Base-by-base conservation (phyloP, 2,888 invertebrate genomes). In the Nephrotoma flavescens region DNA sequence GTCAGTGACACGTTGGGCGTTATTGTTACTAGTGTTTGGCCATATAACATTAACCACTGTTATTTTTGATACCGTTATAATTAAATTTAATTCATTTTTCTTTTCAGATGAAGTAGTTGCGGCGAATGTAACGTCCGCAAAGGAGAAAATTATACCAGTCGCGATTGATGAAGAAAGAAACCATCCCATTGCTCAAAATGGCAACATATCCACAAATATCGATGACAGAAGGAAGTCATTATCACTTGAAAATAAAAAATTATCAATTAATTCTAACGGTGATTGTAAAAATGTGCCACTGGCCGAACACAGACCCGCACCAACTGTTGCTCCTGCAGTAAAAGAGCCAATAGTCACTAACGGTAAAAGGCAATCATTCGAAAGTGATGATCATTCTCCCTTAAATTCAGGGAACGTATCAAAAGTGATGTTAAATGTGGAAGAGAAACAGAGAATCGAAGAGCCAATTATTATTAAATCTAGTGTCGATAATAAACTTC, bases 371-470 rank as follows among this genome's bases (percentile, higher is more conserved):
- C 9, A 7, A 57, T 57, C 52, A 31, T 31, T 31, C 31, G 12
- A 71, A 71, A 71, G 31, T 31, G 31, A 71, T 31, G 31, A 71
- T 31, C 9, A 71, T 57, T 57, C 52, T 0, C 15, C 6, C 4
- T 15, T 57, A 7, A 57, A 6, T 57, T 4, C 52, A 4, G 84
- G 12, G 42, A 88, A 88, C 52, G 85, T 88, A 12, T 87, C 88
- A 19, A 88, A 88, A 57, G 86, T 87, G 0, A 87, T 88, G 87
- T 84, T 88, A 52, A 87, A 87, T 85, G 87, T 85, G 2, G 85
- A 84, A 42, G 6, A 85, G 19, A 85, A 85, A 45, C 85, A 85
- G 19, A 44, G 4, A 84, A 6, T 42, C n/a, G 41, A 42, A 2
- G 41, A 41, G 15, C 42, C 84, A 42, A 41, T 42, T 7, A 42